phyloP scores from a whole-genome alignment of 2,797 vertebrate genomes.

The Cuniculus paca region DNA sequence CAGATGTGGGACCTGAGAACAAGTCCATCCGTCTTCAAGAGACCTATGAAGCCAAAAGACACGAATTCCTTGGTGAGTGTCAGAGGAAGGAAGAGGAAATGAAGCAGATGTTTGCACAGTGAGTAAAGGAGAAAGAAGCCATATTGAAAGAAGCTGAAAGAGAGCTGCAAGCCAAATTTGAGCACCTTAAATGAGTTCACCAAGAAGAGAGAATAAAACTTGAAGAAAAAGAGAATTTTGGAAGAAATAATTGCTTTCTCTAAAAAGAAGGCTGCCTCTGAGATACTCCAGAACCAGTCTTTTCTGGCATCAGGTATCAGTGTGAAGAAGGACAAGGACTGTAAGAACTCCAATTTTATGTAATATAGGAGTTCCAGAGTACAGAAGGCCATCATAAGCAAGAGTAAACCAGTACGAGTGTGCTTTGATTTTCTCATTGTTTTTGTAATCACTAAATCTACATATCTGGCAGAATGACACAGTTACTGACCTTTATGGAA shows the following conservation, averaged over 20 bases:
- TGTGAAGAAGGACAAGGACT: slow-evolving; percentile 94
- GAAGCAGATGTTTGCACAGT: slow-evolving; percentile 95
- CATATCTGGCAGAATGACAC: slow-evolving; percentile 65
- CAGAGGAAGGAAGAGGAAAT: slow-evolving; percentile 96
- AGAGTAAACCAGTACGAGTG: slow-evolving; percentile 73
- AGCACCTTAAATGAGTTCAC: slow-evolving; percentile 92
- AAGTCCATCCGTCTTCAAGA: slow-evolving; percentile 96
- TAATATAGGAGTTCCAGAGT: slow-evolving; percentile 73
- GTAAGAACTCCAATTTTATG: slow-evolving; percentile 90
- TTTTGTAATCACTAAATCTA: slow-evolving; percentile 74
- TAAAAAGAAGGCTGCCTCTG: slow-evolving; percentile 92
- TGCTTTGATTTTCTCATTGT: slow-evolving; percentile 58
- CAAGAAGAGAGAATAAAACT: slow-evolving; percentile 92
- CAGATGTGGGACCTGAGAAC: slow-evolving; percentile 92
- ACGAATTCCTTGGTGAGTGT: slow-evolving; percentile 93
- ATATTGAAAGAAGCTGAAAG: too few species aligned
- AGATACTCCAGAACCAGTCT: slow-evolving; percentile 91
- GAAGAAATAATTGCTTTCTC: slow-evolving; percentile 93
- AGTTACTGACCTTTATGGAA: slow-evolving; percentile 63
- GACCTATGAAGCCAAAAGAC: slow-evolving; percentile 94
- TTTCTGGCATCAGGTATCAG: slow-evolving; percentile 86
- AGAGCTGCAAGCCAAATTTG: slow-evolving; percentile 95
- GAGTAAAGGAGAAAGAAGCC: slow-evolving; percentile 95
- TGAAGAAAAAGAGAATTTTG: slow-evolving; percentile 92
- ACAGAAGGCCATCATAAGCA: slow-evolving; percentile 75